phyloP scores from a whole-genome alignment of 2,888 invertebrate species.

The Hirtodrosophila histrioides region DNA sequence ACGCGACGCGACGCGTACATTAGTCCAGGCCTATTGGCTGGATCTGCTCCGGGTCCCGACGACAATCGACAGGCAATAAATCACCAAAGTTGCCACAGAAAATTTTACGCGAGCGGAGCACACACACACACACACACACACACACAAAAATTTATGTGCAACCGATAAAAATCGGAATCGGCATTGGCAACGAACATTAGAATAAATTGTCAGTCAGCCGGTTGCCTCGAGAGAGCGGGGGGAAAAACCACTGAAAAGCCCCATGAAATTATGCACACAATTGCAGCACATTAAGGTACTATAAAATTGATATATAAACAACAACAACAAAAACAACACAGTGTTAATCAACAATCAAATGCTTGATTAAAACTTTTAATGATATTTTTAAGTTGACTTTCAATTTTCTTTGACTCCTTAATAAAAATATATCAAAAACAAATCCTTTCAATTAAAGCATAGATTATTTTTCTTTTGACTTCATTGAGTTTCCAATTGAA shows the following conservation, averaged over 20 bases:
- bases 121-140: slow-evolving; percentile 27
- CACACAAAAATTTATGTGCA: slow-evolving; percentile 70
- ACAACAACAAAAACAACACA: no score
- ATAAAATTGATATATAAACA: no score
- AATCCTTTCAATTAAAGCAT: no score
- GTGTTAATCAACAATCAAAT: no score
- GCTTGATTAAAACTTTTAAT: no score
- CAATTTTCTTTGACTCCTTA: no score
- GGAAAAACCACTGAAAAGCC: slow-evolving; percentile 3
- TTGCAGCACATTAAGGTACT: not conserved
- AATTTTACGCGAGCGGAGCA: slow-evolving; percentile 53
- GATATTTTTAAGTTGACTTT: no score
- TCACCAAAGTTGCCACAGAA: slow-evolving; percentile 80
- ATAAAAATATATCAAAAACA: no score
- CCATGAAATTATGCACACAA: slow-evolving; percentile 17
- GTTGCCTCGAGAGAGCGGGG: not conserved
- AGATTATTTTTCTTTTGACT: no score
- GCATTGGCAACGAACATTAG: slow-evolving; percentile 50
- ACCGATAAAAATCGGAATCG: slow-evolving; percentile 70
- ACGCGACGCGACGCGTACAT: slow-evolving; percentile 72
- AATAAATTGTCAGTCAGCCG: slow-evolving; percentile 28
- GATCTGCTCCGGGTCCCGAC: slow-evolving; percentile 53
- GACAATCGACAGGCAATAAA: slow-evolving; percentile 83
- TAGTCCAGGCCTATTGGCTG: slow-evolving; percentile 54
- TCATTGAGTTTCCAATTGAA: no score